Evolutionary conservation across 2,888 invertebrate species (phyloP).

Genomic region (Melanophora roralis): DNA sequence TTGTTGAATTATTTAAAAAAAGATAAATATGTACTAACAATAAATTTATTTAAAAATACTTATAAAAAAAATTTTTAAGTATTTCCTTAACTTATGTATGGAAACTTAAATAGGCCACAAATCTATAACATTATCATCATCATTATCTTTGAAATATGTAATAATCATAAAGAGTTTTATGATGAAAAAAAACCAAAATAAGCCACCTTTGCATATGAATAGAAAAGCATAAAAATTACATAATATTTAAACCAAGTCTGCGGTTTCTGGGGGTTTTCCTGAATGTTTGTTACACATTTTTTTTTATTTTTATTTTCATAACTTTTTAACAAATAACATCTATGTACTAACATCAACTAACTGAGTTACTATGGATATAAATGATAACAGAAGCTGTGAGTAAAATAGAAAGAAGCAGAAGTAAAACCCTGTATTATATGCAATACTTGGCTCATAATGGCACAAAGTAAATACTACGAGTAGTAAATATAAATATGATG

Average conservation of each 20-base stretch:
- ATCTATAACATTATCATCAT: not conserved
- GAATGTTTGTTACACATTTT: not conserved
- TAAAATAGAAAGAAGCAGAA: not conserved
- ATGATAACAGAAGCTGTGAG: not conserved
- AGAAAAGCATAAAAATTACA: not conserved
- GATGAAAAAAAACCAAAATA: not conserved
- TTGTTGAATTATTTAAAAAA: too few relatives aligned
- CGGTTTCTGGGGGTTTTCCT: constrained; percentile 17
- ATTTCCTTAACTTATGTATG: constrained; percentile 7
- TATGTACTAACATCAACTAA: constrained; percentile 23
- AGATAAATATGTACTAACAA: too few relatives aligned
- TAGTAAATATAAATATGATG: too few relatives aligned
- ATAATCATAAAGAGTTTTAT: not conserved
- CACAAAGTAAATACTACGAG: not conserved
- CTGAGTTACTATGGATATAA: constrained; percentile 13
- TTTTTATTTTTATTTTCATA: not conserved
- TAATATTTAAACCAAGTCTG: constrained; percentile 37
- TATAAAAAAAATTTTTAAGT: constrained; percentile 4
- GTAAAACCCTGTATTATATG: not conserved
- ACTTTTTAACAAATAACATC: constrained; percentile 2
- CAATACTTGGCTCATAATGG: not conserved
- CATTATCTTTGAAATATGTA: too few relatives aligned
- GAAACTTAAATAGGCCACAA: not conserved
- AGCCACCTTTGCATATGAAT: not conserved
- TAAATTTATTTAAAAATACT: not conserved